Percentiles rank a stretch among this genome's conserved stretches.
Evolutionary conservation across 2,888 invertebrate species (phyloP).

Genomic region (Deroplatys truncata): DNA sequence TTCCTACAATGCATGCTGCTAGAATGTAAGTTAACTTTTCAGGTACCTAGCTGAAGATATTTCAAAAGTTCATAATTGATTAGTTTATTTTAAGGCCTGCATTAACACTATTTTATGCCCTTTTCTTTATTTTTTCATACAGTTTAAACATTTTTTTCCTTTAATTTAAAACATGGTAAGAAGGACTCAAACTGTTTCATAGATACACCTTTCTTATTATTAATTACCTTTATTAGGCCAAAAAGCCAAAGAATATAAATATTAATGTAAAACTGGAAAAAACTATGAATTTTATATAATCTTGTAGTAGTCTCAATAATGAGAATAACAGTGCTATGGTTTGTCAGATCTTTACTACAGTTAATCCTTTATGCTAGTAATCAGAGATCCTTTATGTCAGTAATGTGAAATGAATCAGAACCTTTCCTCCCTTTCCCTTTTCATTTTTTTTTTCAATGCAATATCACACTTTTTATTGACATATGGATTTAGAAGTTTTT

Average conservation of each 20-base stretch:
- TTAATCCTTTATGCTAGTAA: no score
- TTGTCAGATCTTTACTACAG: neutral
- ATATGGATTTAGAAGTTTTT: no score
- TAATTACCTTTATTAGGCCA: neutral
- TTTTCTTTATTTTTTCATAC: neutral
- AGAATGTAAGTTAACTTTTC: slow-evolving; percentile 15
- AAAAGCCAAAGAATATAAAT: no score
- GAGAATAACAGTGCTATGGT: neutral
- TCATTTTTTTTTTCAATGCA: no score
- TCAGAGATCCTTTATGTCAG: no score
- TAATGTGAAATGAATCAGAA: no score
- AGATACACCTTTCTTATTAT: neutral
- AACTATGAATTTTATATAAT: neutral
- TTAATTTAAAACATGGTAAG: neutral
- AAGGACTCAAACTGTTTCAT: neutral
- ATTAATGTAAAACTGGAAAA: neutral
- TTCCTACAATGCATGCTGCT: slow-evolving; percentile 24
- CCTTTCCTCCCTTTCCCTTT: no score
- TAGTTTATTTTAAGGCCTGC: neutral
- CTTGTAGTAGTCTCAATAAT: neutral
- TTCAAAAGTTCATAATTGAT: neutral
- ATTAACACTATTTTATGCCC: neutral
- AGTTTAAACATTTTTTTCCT: neutral
- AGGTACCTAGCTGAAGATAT: neutral
- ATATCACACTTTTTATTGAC: no score